Conservation (phyloP, 2,888 invertebrate genomes). For the Polydrusus tereticollis region DNA sequence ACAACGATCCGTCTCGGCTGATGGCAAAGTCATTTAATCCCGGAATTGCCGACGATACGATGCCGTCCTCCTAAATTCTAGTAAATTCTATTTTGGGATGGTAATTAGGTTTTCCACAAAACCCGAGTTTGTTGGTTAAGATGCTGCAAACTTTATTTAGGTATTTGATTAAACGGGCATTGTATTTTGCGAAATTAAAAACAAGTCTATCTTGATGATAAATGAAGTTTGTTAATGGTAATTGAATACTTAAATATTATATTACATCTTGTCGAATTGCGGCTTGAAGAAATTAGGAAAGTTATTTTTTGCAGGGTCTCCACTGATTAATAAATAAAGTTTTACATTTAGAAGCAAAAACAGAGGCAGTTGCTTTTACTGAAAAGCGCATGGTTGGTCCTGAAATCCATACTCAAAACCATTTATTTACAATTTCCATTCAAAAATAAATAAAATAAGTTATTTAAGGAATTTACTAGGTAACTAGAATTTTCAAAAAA, state of each 20-base stretch:
- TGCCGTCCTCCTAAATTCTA: slow-evolving; percentile 15
- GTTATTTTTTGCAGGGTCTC: no score
- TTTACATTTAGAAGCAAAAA: no score
- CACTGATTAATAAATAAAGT: no score
- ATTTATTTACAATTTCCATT: no score
- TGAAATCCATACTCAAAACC: no score
- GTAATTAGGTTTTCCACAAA: slow-evolving; percentile 23
- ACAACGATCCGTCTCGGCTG: slow-evolving; percentile 19
- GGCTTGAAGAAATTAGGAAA: no score
- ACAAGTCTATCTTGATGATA: neutral
- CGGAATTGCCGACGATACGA: slow-evolving; percentile 8
- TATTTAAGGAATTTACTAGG: no score
- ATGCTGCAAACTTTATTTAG: slow-evolving; percentile 21
- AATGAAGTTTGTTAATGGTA: slow-evolving; percentile 1
- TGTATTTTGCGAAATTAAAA: slow-evolving; percentile 20
- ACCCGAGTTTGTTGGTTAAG: slow-evolving; percentile 21
- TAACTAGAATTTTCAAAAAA: no score
- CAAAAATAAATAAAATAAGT: no score
- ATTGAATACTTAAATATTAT: neutral
- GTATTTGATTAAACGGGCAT: slow-evolving; percentile 17
- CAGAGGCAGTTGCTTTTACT: no score
- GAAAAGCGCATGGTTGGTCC: no score
- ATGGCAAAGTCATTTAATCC: slow-evolving; percentile 22
- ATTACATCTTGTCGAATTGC: no score
- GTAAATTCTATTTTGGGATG: slow-evolving; percentile 21